Percentiles rank a stretch among this genome's conserved stretches.
These are phyloP conservation scores for Pocillopora meandrina DNA, from an alignment of 92 coral and sea anemone species.

Conservation along the genomic window DNA sequence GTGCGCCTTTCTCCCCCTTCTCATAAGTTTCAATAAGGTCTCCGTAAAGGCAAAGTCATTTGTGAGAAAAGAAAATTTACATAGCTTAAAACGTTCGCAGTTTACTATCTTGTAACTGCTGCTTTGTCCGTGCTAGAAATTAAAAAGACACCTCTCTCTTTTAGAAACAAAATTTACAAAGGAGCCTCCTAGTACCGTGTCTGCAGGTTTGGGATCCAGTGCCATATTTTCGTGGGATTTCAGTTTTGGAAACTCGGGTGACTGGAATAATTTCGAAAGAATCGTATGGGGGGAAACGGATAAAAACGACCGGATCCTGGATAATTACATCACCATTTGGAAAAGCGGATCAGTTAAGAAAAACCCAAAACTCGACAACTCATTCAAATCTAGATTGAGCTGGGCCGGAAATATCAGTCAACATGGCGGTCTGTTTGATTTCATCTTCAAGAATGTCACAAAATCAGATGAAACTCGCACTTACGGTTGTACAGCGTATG, in stretches of 20 bases:
- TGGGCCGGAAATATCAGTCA: not conserved
- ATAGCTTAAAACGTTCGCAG: no score
- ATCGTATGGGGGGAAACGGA: not conserved
- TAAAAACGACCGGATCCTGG: not conserved
- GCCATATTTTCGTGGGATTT: not conserved
- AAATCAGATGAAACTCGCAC: not conserved
- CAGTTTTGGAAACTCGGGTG: not conserved
- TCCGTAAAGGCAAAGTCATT: no score
- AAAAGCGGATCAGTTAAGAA: not conserved
- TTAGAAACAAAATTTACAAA: constrained; percentile 9
- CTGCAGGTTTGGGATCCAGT: not conserved
- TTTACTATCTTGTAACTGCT: no score
- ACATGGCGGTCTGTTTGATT: not conserved
- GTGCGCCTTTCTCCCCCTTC: no score
- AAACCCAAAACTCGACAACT: not conserved
- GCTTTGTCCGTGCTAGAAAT: no score
- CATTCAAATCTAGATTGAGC: not conserved
- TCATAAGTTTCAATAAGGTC: no score
- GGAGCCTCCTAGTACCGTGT: not conserved
- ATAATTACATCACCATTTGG: not conserved
- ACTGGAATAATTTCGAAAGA: not conserved
- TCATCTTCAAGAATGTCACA: not conserved
- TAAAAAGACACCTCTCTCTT: no score
- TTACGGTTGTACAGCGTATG: not conserved
- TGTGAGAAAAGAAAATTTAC: no score